Evolutionary conservation across 2,888 invertebrate species (phyloP), one percentile per base, ranked within the genome.

Genomic region (Leptopilina myrica): DNA sequence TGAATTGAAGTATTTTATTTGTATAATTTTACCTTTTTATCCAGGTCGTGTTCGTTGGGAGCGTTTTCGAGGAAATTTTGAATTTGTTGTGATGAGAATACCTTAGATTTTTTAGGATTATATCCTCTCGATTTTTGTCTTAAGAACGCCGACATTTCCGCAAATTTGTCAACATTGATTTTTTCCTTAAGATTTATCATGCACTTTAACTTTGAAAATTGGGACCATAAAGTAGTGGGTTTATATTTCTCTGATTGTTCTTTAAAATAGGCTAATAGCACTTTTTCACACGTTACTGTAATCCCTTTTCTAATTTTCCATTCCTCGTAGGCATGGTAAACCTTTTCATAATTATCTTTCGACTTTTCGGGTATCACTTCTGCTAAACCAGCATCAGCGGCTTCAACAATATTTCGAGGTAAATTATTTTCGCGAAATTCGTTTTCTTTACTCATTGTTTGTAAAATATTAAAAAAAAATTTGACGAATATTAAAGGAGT

Each of bases 41-140:
- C 33, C 33, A 33, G 33, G 33, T 33, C 33, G 33, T 59, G 59
- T 1, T 67, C 67, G 78, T 87, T 84, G 1, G 85, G 84, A 49
- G 86, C 86, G 56, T 84, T 79, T 33, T 76, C 76, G n/a, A 87
- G 62, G 77, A 87, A 87, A 66, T 78, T 78, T 46, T 84, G 79
- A 20, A 88, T 78, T 76, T 89, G 80, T 33, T 85, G 79, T 40
- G 83, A 78, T 7, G 87, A 84, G 40, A 89, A 88, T 14, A 79
- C 83, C 81, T 85, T 84, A 4, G 88, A 84, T 81, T 88, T 88
- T 78, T 88, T 88, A 64, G 85, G 76, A 76, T 56, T 46, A 80
- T 86, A 88, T 40, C 87, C 89, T 20, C 80, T 80, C n/a, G 81
- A 80, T 76, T 85, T 81, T 59, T 84, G 81, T 82, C 87, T 89